Evolutionary conservation across 1,140 invertebrate species (phyloP).

Genomic region (Leptopilina boulardi): DNA sequence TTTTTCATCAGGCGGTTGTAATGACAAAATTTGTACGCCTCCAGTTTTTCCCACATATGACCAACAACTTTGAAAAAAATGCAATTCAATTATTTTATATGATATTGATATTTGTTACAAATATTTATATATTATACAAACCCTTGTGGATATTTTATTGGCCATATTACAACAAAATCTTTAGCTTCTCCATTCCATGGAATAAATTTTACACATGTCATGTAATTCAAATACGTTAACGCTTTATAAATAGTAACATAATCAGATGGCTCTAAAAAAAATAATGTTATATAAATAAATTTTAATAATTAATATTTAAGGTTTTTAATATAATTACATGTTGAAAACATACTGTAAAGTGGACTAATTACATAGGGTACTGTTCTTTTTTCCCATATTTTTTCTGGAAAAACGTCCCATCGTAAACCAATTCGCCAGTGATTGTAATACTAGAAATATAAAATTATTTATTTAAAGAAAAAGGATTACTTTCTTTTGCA

Average conservation of each 20-base stretch:
- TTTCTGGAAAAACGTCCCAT: conserved; percentile 82
- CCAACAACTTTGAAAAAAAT: conserved; percentile 76
- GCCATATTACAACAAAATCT: conserved; percentile 82
- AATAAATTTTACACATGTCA: conserved; percentile 80
- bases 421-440: conserved; percentile 79
- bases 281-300: conserved; percentile 33
- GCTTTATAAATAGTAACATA: conserved; percentile 79
- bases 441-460: conserved; percentile 66
- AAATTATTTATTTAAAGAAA: neutral
- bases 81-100: no score
- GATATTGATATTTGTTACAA: neutral
- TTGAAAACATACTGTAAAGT: conserved; percentile 75
- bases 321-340: neutral
- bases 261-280: conserved; percentile 76
- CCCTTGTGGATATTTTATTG: conserved; percentile 80
- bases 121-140: conserved; percentile 51
- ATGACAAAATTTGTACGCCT: conserved; percentile 81
- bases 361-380: conserved; percentile 80
- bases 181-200: conserved; percentile 79
- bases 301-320: neutral
- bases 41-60: conserved; percentile 81
- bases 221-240: conserved; percentile 78
- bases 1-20: conserved; percentile 79
- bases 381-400: conserved; percentile 78
- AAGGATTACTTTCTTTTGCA: no score